Evolutionary conservation across 2,888 invertebrate species (phyloP).

Genomic region (Coleophora deauratella): DNA sequence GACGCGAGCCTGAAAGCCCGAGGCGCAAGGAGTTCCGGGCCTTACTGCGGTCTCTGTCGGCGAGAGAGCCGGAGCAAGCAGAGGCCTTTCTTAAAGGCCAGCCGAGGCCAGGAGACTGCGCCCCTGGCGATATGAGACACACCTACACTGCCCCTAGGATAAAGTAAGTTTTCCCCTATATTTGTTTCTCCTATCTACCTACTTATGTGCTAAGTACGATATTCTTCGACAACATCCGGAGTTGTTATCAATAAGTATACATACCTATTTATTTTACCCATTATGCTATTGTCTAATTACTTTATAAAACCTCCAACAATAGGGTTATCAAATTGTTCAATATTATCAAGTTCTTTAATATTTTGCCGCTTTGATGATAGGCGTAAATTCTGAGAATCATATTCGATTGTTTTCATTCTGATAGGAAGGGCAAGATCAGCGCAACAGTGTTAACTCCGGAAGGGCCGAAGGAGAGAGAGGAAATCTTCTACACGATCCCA

Average conservation of each 20-base stretch:
- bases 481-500: conserved; percentile 76
- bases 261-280: no score
- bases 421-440: conserved; percentile 60
- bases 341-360: no score
- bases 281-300: no score
- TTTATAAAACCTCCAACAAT: no score
- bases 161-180: conserved; percentile 39
- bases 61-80: conserved; percentile 77
- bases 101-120: conserved; percentile 81
- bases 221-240: no score
- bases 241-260: no score
- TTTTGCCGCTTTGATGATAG: no score
- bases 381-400: no score
- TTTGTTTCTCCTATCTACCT: background rate
- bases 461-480: conserved; percentile 67
- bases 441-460: conserved; percentile 49
- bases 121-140: conserved; percentile 66
- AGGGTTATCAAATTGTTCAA: no score
- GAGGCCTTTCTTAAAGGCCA: conserved; percentile 79
- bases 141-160: conserved; percentile 61
- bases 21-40: conserved; percentile 72
- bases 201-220: no score
- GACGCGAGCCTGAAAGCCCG: conserved; percentile 57
- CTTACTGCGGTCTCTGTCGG: conserved; percentile 77
- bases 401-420: no score